Conservation (phyloP, 1,140 invertebrate species). For the Venturia canescens region DNA sequence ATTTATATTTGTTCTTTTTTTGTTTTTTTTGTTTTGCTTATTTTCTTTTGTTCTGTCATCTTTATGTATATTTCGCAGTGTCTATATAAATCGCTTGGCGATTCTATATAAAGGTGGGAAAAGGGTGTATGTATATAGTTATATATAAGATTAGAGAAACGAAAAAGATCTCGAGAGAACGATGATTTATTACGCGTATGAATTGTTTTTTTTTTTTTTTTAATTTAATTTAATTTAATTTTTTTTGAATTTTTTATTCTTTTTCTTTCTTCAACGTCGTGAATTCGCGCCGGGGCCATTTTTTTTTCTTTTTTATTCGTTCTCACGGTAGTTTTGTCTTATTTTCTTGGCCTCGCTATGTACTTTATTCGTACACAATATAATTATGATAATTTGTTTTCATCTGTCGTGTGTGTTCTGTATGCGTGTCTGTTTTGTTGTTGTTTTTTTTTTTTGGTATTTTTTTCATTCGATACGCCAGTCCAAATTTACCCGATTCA, state of each 20-base stretch:
- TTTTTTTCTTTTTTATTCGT: too few species aligned
- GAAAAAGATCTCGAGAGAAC: slow-evolving; percentile 23
- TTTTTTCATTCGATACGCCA: background rate
- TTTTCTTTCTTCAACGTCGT: too few species aligned
- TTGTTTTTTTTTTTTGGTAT: background rate
- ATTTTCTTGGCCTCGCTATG: background rate
- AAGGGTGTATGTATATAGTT: slow-evolving; percentile 28
- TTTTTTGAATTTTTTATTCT: too few species aligned
- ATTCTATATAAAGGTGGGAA: slow-evolving; percentile 45
- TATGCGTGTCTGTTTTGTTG: too few species aligned
- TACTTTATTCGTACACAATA: background rate
- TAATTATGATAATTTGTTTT: background rate
- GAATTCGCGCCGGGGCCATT: background rate
- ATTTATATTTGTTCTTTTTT: slow-evolving; percentile 35
- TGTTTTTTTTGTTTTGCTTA: slow-evolving; percentile 4
- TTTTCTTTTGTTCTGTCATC: background rate
- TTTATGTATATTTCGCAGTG: slow-evolving; percentile 39
- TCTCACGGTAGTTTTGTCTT: background rate
- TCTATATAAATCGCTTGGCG: slow-evolving; percentile 35
- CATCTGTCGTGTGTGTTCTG: too few species aligned
- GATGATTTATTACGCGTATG: background rate
- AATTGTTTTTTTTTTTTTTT: background rate
- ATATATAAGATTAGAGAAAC: slow-evolving; percentile 8
- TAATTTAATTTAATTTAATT: too few species aligned
- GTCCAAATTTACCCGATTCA: background rate